A percentile compares a stretch with the other conserved stretches of the same genome.
These are phyloP conservation scores for Oophaga sylvatica DNA, from an alignment of 2,797 vertebrate genomes.

Conservation along the genomic window DNA sequence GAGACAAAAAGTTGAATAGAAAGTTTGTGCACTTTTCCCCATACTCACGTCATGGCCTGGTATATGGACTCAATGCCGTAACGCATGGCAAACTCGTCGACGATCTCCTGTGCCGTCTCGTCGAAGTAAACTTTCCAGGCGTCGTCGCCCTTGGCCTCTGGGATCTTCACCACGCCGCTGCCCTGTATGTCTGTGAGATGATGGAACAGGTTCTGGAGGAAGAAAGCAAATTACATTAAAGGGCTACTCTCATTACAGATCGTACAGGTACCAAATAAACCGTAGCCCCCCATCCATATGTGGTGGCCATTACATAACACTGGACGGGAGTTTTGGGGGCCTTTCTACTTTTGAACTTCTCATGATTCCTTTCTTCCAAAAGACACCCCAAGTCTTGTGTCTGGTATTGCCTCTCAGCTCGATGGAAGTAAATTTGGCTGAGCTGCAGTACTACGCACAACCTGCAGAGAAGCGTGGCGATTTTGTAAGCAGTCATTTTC, in stretches of 20 bases:
- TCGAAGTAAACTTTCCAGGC: constrained; percentile 98
- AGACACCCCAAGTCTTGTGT: too few relatives aligned
- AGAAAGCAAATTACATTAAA: constrained; percentile 12
- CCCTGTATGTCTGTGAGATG: constrained; percentile 90
- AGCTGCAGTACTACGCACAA: not conserved
- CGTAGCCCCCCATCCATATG: too few relatives aligned
- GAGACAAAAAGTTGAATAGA: too few relatives aligned
- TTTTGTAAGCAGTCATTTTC: not conserved
- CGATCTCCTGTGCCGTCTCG: constrained; percentile 93
- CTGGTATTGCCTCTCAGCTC: not conserved
- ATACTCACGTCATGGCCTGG: constrained; percentile 97
- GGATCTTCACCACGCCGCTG: constrained; percentile 88
- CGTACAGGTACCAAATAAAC: too few relatives aligned
- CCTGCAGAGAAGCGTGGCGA: not conserved
- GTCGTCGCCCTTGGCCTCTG: constrained; percentile 91
- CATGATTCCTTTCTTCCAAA: too few relatives aligned
- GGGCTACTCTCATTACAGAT: not conserved
- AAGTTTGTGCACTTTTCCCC: too few relatives aligned
- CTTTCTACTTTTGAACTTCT: too few relatives aligned
- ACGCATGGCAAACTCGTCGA: constrained; percentile 98
- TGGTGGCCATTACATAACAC: too few relatives aligned
- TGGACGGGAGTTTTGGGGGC: too few relatives aligned
- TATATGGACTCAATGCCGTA: constrained; percentile 98
- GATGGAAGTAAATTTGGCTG: not conserved
- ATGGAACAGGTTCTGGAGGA: constrained; percentile 92